phyloP scores from a whole-genome alignment of 2,888 invertebrate species.

The Cataglyphis albicans region DNA sequence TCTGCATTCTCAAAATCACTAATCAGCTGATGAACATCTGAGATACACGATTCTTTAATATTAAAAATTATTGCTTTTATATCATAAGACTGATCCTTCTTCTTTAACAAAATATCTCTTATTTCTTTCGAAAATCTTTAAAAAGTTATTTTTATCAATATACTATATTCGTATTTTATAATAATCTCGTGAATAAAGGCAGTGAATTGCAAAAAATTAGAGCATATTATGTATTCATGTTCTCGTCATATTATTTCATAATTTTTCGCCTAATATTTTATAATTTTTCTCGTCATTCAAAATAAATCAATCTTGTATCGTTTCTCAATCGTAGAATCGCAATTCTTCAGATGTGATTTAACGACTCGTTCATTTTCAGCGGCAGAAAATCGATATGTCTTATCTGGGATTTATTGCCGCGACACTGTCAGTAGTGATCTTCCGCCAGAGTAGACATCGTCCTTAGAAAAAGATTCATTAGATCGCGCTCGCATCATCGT shows the following conservation, averaged over 20 bases:
- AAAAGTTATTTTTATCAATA: neutral
- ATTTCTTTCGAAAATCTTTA: neutral
- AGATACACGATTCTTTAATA: neutral
- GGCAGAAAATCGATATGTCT: conserved; percentile 51
- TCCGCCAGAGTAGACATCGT: neutral
- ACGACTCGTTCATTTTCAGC: conserved; percentile 15
- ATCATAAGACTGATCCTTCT: too few relatives aligned
- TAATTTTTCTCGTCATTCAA: neutral
- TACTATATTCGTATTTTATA: neutral
- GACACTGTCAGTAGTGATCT: conserved; percentile 1
- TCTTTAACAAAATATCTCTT: neutral
- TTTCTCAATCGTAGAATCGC: neutral
- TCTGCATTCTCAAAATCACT: neutral
- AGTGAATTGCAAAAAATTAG: neutral
- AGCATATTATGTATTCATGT: neutral
- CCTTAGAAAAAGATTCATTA: conserved; percentile 26
- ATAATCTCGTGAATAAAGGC: neutral
- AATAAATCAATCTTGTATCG: neutral
- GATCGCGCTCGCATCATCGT: conserved; percentile 16
- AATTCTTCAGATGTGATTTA: conserved; percentile 7
- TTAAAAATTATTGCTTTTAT: neutral
- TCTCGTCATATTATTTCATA: neutral
- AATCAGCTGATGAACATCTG: neutral
- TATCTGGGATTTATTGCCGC: conserved; percentile 46
- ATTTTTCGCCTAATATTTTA: neutral